These are phyloP conservation scores for Scolopax rusticola DNA, from an alignment of 2,797 vertebrate species.

Conservation along the genomic window DNA sequence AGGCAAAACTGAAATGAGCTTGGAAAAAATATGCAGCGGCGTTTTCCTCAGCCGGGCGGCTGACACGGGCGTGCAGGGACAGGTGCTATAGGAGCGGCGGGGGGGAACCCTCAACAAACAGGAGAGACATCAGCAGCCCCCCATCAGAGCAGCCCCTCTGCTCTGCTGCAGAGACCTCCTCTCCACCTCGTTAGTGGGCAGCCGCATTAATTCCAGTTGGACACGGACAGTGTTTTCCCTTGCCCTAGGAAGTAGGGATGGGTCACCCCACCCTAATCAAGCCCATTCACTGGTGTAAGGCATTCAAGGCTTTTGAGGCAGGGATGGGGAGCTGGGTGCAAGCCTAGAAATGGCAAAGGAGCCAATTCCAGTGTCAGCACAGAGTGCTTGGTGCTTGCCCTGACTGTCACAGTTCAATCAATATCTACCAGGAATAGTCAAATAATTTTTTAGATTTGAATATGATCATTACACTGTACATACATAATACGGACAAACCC, in stretches of 20 bases:
- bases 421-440: not conserved
- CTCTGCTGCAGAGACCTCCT: not conserved
- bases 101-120: not conserved
- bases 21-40: fast-evolving
- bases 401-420: not conserved
- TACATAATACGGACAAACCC: not conserved
- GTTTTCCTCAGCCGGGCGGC: too few relatives aligned
- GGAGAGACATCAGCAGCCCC: not conserved
- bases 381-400: not conserved
- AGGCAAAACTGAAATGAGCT: not conserved
- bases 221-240: not conserved
- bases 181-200: not conserved
- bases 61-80: not conserved
- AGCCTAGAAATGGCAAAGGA: fast-evolving
- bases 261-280: too few relatives aligned
- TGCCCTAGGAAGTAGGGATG: not conserved
- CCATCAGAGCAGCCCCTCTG: not conserved
- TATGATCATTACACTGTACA: not conserved
- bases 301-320: not conserved
- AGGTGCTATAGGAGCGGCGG: fast-evolving
- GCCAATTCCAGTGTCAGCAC: not conserved
- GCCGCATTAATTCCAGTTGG: not conserved
- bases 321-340: not conserved
- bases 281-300: fast-evolving
- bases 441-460: not conserved